Evolutionary conservation across 2,113 vertebrate genomes (phyloP).

Genomic region (western clawed frog (Xenopus tropicalis)): DNA sequence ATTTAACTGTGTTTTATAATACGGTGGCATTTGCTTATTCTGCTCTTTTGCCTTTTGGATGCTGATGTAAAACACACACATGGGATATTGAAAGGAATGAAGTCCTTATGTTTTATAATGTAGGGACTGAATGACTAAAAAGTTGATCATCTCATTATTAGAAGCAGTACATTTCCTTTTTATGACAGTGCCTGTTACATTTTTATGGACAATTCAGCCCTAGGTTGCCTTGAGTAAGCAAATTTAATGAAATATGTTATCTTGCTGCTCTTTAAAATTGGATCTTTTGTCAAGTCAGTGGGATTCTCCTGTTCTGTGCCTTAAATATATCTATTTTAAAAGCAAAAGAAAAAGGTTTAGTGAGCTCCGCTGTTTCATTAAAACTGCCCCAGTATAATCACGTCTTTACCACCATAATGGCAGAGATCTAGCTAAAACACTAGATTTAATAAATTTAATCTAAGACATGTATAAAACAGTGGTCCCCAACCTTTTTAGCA

Average conservation of each 20-base stretch:
- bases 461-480: too few relatives aligned
- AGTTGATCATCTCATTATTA: constrained; percentile 20
- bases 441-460: too few relatives aligned
- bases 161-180: constrained; percentile 1
- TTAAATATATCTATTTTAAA: too few relatives aligned
- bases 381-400: too few relatives aligned
- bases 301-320: too few relatives aligned
- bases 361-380: too few relatives aligned
- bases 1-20: too few relatives aligned
- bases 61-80: constrained; percentile 3
- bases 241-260: neutral
- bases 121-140: constrained; percentile 4
- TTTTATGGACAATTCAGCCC: constrained; percentile 12
- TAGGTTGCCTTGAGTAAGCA: constrained; percentile 16
- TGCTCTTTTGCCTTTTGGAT: neutral
- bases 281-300: neutral
- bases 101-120: constrained; percentile 12
- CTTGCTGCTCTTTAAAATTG: constrained; percentile 8
- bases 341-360: too few relatives aligned
- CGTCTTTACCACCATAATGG: too few relatives aligned
- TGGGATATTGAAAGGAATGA: constrained; percentile 3
- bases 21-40: constrained; percentile 6
- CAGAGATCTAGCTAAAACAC: too few relatives aligned
- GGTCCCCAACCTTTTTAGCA: too few relatives aligned
- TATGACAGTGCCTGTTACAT: neutral